phyloP scores from a whole-genome alignment of 1,140 invertebrate genomes.

The Catajapyx aquilonaris region DNA sequence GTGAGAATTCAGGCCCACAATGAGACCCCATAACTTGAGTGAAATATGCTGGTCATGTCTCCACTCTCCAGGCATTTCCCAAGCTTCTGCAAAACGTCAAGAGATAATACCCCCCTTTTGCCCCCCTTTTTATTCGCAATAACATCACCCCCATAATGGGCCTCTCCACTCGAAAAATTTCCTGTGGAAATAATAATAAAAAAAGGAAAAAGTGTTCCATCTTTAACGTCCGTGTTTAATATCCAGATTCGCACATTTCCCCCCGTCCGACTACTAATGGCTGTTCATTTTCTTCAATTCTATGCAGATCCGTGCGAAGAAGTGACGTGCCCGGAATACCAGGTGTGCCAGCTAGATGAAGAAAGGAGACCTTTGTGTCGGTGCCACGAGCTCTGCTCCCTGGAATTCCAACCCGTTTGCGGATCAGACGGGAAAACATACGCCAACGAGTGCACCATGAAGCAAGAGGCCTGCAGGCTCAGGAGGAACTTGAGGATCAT shows the following conservation, averaged over 20 bases:
- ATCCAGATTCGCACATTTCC: not conserved
- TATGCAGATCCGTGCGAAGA: slow-evolving; percentile 56
- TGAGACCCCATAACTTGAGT: too few relatives aligned
- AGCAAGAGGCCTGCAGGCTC: slow-evolving; percentile 49
- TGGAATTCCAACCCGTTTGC: slow-evolving; percentile 62
- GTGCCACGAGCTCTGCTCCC: slow-evolving; percentile 54
- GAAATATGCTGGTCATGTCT: too few relatives aligned
- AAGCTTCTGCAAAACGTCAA: too few relatives aligned
- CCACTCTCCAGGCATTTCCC: too few relatives aligned
- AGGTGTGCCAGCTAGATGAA: slow-evolving; percentile 65
- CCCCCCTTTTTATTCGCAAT: too few relatives aligned
- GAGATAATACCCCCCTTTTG: too few relatives aligned
- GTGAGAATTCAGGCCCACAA: too few relatives aligned
- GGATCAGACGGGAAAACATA: slow-evolving; percentile 71
- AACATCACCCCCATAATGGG: too few relatives aligned
- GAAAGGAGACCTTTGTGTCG: slow-evolving; percentile 51
- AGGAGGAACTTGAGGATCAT: slow-evolving; percentile 48
- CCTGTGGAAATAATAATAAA: too few relatives aligned
- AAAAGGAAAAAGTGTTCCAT: too few relatives aligned
- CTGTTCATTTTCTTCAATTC: slow-evolving; percentile 1
- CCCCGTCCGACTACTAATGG: slow-evolving; percentile 3
- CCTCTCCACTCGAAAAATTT: too few relatives aligned
- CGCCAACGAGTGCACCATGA: slow-evolving; percentile 59
- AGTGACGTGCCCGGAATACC: slow-evolving; percentile 48
- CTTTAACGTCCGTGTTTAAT: too few relatives aligned